These are phyloP conservation scores for Lordiphosa collinella DNA, from an alignment of 1,140 invertebrate species.

Conservation along the genomic window DNA sequence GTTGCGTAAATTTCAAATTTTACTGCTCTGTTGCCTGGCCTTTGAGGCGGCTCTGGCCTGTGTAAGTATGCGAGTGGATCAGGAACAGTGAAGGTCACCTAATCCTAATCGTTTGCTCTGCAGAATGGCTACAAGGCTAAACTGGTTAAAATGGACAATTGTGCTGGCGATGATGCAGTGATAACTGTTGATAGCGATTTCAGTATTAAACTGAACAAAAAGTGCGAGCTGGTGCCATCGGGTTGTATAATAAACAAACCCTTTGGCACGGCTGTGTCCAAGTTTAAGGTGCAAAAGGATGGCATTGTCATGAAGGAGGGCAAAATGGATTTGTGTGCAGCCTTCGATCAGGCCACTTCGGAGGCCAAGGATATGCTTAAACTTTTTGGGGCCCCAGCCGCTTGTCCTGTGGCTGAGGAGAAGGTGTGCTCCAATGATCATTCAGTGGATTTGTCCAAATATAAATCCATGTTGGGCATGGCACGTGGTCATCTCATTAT, in stretches of 20 bases:
- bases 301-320: constrained; percentile 73
- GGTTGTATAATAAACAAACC: constrained; percentile 69
- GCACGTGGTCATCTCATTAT: constrained; percentile 66
- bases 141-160: constrained; percentile 71
- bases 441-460: constrained; percentile 66
- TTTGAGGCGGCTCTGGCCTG: constrained; percentile 55
- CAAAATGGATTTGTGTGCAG: constrained; percentile 67
- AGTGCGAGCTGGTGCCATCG: constrained; percentile 68
- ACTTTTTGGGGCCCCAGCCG: constrained; percentile 64
- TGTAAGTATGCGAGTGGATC: constrained; percentile 44
- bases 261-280: constrained; percentile 58
- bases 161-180: constrained; percentile 58
- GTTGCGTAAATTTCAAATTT: constrained; percentile 31
- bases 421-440: constrained; percentile 72
- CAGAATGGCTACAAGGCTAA: constrained; percentile 77
- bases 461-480: constrained; percentile 71
- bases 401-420: constrained; percentile 68
- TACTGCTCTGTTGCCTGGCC: constrained; percentile 35
- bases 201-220: constrained; percentile 68
- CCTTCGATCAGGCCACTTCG: constrained; percentile 44
- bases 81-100: neutral
- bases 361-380: constrained; percentile 73
- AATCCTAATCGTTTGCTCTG: neutral
- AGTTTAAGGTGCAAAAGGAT: constrained; percentile 69
- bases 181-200: constrained; percentile 58